Base-by-base conservation (phyloP, 2,888 invertebrate species). In the Gymnosoma rotundatum region DNA sequence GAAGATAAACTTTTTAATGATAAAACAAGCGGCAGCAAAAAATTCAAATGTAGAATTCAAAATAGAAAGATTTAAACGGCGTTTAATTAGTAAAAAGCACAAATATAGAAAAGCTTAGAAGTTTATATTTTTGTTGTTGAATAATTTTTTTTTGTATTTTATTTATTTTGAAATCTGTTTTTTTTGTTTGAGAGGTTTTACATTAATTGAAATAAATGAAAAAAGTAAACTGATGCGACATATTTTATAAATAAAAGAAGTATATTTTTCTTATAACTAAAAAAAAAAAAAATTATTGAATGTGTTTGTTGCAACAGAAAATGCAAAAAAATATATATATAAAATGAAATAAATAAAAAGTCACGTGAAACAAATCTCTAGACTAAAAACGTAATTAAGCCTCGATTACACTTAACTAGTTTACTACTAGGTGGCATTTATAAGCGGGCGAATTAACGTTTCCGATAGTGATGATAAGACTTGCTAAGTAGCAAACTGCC, bases 1-100 rank as follows among this genome's bases (percentile, higher is more conserved):
- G 87, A 58, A 79, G 80, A 84, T 87, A 87, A 80, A 87, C 87
- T 88, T 78, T 85, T 63, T 79, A 54, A 45, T 87, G 48, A 66
- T 12, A 79, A 85, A 74, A 32, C 81, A 84, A 86, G 32, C 86
- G 88, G 87, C 86, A 86, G 88, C 88, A 88, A 32, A 79, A 78
- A 56, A 48, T 14, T 21, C 66, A 64, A 64, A 78, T 32, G 20
- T 16, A 75, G 36, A 66, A 60, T 72, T 69, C 8, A 20, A 80
- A 83, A 75, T 74, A 70, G 42, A 36, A 42, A 42, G 48, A 60
- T 78, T 63, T 78, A 80, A 84, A 75, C 50, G 50, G 84, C 72
- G 84, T 78, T 72, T 48, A 54, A 20, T 63, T 63, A 21, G 2
- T 60, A 45, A 64, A 70, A 72, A 72, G 79, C 79, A 69, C 73